These are phyloP conservation scores for Trachelus stipa DNA, from an alignment of 2,888 invertebrate genomes.

Conservation along the genomic window DNA sequence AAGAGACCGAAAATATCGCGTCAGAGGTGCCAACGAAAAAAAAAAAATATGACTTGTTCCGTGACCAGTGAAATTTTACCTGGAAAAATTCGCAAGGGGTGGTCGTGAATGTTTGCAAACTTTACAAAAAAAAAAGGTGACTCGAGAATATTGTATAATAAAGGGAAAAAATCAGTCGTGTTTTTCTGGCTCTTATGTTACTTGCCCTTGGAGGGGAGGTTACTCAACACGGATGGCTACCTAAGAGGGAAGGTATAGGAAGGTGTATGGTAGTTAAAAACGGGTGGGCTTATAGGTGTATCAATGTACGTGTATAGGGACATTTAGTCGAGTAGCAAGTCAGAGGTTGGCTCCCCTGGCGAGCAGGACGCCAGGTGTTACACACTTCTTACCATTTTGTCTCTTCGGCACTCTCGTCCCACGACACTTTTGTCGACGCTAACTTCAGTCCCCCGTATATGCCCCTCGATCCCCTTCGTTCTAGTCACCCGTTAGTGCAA, in stretches of 20 bases:
- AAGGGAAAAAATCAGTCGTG: background rate
- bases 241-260: background rate
- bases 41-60: background rate
- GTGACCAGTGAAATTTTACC: background rate
- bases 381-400: constrained; percentile 7
- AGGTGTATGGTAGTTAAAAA: background rate
- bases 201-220: background rate
- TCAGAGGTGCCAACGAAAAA: background rate
- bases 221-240: background rate
- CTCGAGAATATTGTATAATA: background rate
- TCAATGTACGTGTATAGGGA: background rate
- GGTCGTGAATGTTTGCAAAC: background rate
- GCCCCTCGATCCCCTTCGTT: background rate
- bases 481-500: background rate
- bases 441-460: background rate
- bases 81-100: background rate
- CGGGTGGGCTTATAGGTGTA: background rate
- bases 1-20: background rate
- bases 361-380: constrained; percentile 5
- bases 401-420: constrained; percentile 4
- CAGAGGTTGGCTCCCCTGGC: constrained; percentile 3
- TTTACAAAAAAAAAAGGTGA: background rate
- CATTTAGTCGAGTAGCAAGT: background rate
- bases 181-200: background rate
- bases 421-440: constrained; percentile 8